Evolutionary conservation across 2,113 vertebrate species (phyloP), one percentile per base, ranked within the genome.

Genomic region (Sylvilagus bachmani): DNA sequence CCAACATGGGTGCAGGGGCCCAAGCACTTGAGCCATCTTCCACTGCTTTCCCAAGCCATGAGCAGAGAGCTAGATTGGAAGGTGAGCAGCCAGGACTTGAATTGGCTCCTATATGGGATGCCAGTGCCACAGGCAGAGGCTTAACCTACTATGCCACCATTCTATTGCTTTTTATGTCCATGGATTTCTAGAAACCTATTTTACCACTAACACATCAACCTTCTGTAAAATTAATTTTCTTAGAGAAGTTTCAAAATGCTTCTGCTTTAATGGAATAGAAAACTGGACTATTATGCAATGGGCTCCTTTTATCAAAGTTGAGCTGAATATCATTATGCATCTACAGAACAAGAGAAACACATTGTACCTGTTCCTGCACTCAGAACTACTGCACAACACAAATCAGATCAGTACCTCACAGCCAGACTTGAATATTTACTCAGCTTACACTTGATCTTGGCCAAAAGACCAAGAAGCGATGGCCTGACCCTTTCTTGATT

Each of bases 121-220:
- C 44, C 44, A 44, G 44, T 7, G 44, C 7, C 44, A 44, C 7
- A 44, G 44, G 44, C 44, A 44, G 44, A 44, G 44, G 44, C 44
- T 44, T 44, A 44, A 44, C 44, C 44, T 44, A 44, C 44, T 44
- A 44, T 44, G 44, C 7, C 44, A 44, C 44, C 44, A 44, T 44
- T 44, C 44, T 44, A 44, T 44, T 44, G 44, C 55, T 58, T 53
- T 73, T 38, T 11, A 22, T 21, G 27, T 36, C 24, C 14, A 24
- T 55, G 58, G 36, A 49, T 75, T 84, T 91, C 31, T 93, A 71
- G 90, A 71, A 44, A 80, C 58, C 6, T 66, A 12, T 74, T 95
- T 91, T 62, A 27, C 24, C 88, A 71, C 24, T 38, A 22, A 62
- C 14, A 21, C 8, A 22, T 74, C 6, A 51, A 16, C 29, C 17